phyloP scores from a whole-genome alignment of 2,888 invertebrate species.

The Strigamia transsilvanica region DNA sequence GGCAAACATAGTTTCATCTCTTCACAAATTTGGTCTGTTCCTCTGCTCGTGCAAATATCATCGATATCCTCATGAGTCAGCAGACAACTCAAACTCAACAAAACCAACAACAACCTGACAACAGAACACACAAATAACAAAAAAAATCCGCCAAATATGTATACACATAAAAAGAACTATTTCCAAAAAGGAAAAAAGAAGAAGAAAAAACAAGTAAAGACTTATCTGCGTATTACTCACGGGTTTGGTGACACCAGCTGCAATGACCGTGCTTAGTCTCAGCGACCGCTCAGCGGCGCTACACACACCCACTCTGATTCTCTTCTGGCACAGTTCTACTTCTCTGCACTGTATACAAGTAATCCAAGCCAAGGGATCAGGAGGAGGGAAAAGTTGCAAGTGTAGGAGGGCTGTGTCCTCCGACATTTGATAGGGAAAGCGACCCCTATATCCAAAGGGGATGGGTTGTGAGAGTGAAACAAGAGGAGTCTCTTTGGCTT shows the following conservation, averaged over 20 bases:
- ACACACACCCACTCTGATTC: background rate
- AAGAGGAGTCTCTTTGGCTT: slow-evolving; percentile 3
- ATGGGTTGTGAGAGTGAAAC: background rate
- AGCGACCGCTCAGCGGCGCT: slow-evolving; percentile 1
- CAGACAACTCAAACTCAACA: background rate
- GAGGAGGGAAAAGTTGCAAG: background rate
- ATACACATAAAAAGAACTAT: background rate
- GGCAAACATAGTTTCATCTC: slow-evolving; percentile 3
- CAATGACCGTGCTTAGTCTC: slow-evolving; percentile 8
- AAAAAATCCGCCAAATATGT: background rate
- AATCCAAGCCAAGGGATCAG: background rate
- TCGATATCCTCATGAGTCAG: slow-evolving; percentile 3
- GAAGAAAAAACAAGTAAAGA: background rate
- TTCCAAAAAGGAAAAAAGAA: background rate
- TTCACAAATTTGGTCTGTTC: background rate
- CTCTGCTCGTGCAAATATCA: background rate
- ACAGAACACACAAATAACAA: background rate
- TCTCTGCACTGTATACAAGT: background rate
- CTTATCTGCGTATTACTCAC: slow-evolving; percentile 8
- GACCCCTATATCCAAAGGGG: background rate
- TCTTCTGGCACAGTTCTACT: background rate
- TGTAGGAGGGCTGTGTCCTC: background rate
- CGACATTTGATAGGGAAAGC: slow-evolving; percentile 3
- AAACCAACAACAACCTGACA: background rate
- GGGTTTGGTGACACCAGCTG: slow-evolving; percentile 8